These are phyloP conservation scores for Drosophila kohkoa DNA, from an alignment of 1,140 invertebrate genomes.

Conservation along the genomic window DNA sequence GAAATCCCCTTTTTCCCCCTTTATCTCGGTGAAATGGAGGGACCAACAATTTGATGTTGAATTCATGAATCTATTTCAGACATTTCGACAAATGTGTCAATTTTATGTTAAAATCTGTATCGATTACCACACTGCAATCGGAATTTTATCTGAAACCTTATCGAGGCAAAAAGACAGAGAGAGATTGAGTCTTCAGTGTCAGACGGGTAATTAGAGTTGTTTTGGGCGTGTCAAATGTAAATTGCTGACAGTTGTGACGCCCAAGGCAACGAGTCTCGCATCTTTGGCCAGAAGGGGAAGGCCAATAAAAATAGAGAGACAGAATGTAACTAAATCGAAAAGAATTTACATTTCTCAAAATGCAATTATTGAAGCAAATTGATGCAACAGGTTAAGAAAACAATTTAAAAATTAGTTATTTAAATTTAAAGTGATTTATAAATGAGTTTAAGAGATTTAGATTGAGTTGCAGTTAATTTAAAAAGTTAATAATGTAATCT, in stretches of 20 bases:
- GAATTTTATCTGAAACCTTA: conserved; percentile 17
- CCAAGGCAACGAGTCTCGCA: conserved; percentile 34
- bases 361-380: background rate
- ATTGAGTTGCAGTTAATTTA: too few relatives aligned
- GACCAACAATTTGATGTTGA: background rate
- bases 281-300: conserved; percentile 4
- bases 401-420: too few relatives aligned
- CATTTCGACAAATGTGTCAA: conserved; percentile 72
- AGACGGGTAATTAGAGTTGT: conserved; percentile 64
- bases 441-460: too few relatives aligned
- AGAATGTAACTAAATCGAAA: background rate
- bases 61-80: conserved; percentile 46
- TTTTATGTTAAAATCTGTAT: conserved; percentile 65
- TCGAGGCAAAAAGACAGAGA: background rate
- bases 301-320: conserved; percentile 17
- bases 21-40: background rate
- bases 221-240: conserved; percentile 39
- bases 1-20: conserved; percentile 5
- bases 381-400: too few relatives aligned
- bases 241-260: conserved; percentile 67
- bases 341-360: background rate
- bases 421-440: too few relatives aligned
- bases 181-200: conserved; percentile 14
- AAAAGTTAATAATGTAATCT: too few relatives aligned
- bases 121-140: conserved; percentile 54